phyloP scores from a whole-genome alignment of 92 coral and sea anemone genomes.

The Nematostella vectensis region DNA sequence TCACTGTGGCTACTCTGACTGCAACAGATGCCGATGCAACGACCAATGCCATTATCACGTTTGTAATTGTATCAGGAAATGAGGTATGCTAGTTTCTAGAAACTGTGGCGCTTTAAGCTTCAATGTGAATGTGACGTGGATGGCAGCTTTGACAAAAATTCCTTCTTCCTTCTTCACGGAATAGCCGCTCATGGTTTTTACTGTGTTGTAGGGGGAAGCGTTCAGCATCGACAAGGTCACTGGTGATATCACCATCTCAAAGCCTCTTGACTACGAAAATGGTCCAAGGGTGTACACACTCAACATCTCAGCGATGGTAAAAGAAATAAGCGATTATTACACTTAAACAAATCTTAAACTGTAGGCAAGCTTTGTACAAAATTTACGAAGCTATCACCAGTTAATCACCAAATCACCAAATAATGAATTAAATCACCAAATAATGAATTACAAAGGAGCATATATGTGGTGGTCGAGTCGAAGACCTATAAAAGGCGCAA shows the following conservation, averaged over 20 bases:
- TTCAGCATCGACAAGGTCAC: background rate
- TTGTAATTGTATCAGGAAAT: conserved; percentile 23
- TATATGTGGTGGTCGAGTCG: no score
- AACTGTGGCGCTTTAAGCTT: no score
- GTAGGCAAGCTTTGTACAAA: no score
- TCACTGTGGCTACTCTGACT: conserved; percentile 9
- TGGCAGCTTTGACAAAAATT: no score
- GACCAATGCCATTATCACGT: background rate
- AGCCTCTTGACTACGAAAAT: conserved; percentile 29
- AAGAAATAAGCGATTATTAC: background rate
- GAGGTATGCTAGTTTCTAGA: conserved; percentile 8
- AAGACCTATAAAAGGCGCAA: background rate
- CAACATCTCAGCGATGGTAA: conserved; percentile 35
- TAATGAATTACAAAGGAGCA: no score
- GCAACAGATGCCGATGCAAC: conserved; percentile 23
- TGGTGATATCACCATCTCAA: conserved; percentile 13
- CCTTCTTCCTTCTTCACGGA: no score
- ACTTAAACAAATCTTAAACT: no score
- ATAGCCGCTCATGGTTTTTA: background rate
- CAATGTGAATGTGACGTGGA: no score
- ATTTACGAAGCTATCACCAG: no score
- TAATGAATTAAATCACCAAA: no score
- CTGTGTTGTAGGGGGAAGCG: conserved; percentile 7
- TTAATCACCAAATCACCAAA: no score
- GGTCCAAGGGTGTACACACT: conserved; percentile 6